phyloP scores from a whole-genome alignment of 2,797 vertebrate genomes.

The Falco novaeseelandiae region DNA sequence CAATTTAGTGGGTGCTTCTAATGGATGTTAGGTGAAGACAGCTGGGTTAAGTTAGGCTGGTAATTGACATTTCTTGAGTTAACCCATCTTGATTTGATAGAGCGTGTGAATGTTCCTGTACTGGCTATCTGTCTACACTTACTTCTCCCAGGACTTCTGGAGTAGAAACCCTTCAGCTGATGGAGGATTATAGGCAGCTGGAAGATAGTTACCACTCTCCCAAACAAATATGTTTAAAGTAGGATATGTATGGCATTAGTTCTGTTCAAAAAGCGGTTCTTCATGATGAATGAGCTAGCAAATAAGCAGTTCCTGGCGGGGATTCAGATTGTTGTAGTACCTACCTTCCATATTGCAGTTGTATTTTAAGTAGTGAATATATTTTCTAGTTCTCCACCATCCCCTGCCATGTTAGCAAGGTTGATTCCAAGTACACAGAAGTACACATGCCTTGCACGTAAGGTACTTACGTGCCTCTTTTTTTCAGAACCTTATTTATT shows the following conservation, averaged over 20 bases:
- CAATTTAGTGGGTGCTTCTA: not conserved
- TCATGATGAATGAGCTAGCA: not conserved
- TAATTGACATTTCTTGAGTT: not conserved
- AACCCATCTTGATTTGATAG: not conserved
- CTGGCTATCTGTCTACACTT: not conserved
- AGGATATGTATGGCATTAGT: not conserved
- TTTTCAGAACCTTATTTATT: not conserved
- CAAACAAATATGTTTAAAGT: not conserved
- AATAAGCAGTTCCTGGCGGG: not conserved
- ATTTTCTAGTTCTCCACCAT: not conserved
- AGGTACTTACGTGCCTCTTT: not conserved
- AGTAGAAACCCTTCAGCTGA: not conserved
- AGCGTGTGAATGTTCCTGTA: not conserved
- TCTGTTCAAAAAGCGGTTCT: not conserved
- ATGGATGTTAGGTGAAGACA: not conserved
- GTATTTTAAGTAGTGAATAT: not conserved
- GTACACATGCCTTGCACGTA: fast-evolving
- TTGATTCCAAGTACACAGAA: not conserved
- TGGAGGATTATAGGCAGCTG: not conserved
- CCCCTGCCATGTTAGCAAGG: not conserved
- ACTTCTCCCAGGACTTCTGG: not conserved
- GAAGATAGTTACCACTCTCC: not conserved
- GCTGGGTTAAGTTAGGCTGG: not conserved
- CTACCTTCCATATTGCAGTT: not conserved
- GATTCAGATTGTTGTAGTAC: not conserved